A percentile compares a stretch with the other conserved stretches of the same genome.
These are phyloP conservation scores for Monochamus alternatus DNA, from an alignment of 2,888 invertebrate genomes.

Conservation along the genomic window DNA sequence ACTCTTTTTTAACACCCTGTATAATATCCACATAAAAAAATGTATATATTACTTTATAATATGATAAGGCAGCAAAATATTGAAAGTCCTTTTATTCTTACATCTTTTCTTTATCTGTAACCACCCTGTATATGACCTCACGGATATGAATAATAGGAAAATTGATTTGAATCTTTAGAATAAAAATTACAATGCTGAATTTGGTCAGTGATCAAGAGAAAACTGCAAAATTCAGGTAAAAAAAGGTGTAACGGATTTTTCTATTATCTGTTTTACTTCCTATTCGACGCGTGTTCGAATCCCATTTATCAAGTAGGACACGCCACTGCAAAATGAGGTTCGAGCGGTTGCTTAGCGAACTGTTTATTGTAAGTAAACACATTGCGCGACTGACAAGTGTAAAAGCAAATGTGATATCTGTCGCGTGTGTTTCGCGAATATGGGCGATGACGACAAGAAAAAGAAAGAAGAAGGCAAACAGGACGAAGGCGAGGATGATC, in stretches of 20 bases:
- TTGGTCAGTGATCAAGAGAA: too few species aligned
- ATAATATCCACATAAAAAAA: too few species aligned
- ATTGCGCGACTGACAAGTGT: constrained; percentile 34
- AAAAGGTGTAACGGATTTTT: not conserved
- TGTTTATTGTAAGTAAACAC: constrained; percentile 60
- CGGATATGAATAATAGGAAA: too few species aligned
- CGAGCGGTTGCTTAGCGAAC: constrained; percentile 59
- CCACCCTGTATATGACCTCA: too few species aligned
- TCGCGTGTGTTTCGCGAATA: constrained; percentile 37
- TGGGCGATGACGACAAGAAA: constrained; percentile 60
- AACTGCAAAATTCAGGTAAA: too few species aligned
- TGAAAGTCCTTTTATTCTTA: too few species aligned
- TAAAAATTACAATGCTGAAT: too few species aligned
- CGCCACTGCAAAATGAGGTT: constrained; percentile 38
- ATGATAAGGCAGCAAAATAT: too few species aligned
- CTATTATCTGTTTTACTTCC: not conserved
- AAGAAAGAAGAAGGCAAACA: constrained; percentile 61
- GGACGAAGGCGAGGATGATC: constrained; percentile 76
- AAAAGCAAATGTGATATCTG: constrained; percentile 38
- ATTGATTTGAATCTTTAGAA: too few species aligned
- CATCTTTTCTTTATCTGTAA: too few species aligned
- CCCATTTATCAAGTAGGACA: constrained; percentile 10
- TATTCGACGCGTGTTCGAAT: not conserved
- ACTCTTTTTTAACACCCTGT: too few species aligned
- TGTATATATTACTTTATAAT: too few species aligned